phyloP scores from a whole-genome alignment of 2,888 invertebrate genomes.

The Pristionchus entomophagus region DNA sequence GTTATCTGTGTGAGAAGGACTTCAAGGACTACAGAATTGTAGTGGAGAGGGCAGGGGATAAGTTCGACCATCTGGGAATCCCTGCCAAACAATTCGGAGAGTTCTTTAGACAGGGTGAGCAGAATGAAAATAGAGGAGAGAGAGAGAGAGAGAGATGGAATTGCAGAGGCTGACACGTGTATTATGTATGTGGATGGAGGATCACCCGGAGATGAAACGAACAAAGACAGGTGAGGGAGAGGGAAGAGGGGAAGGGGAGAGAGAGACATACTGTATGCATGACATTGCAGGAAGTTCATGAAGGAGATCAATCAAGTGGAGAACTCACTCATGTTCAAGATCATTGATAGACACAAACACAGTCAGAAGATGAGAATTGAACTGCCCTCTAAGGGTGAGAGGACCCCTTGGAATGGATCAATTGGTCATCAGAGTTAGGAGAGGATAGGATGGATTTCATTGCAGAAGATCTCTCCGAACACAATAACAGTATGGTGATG shows the following conservation, averaged over 20 bases:
- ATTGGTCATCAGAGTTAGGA: too few relatives aligned
- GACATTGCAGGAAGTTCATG: slow-evolving; percentile 8
- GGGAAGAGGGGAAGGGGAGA: neutral
- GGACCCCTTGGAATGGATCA: too few relatives aligned
- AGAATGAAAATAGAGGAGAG: neutral
- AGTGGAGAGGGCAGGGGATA: neutral
- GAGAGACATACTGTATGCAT: neutral
- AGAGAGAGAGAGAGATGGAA: neutral
- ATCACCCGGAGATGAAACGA: slow-evolving; percentile 45
- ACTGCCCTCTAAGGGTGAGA: slow-evolving; percentile 59
- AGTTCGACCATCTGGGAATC: neutral
- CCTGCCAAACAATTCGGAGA: neutral
- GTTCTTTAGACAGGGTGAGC: neutral
- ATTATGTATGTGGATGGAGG: slow-evolving; percentile 36
- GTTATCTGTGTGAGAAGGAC: slow-evolving; percentile 31
- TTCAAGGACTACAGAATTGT: slow-evolving; percentile 35
- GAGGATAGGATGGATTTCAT: neutral
- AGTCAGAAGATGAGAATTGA: slow-evolving; percentile 57
- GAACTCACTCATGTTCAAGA: slow-evolving; percentile 61
- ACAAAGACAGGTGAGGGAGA: slow-evolving; percentile 41
- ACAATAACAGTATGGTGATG: slow-evolving; percentile 9
- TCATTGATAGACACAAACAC: slow-evolving; percentile 67
- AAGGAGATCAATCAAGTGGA: slow-evolving; percentile 25
- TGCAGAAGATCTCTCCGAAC: neutral
- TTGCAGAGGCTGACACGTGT: neutral